These are phyloP conservation scores for Brachionus calyciflorus DNA, from an alignment of 1,140 invertebrate genomes.

Conservation along the genomic window DNA sequence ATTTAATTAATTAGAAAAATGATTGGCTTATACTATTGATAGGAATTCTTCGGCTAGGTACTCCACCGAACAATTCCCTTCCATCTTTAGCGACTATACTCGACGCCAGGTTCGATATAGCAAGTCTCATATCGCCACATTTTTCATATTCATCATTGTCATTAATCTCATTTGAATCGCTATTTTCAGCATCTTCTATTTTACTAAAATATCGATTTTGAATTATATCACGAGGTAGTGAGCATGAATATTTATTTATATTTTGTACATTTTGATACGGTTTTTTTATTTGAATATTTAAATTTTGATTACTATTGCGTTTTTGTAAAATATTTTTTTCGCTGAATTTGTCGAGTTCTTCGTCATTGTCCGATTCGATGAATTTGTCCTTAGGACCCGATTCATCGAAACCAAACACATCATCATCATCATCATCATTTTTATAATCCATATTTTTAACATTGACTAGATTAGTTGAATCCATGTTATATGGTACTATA, in stretches of 20 bases:
- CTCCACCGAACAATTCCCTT: slow-evolving; percentile 16
- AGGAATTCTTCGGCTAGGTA: slow-evolving; percentile 38
- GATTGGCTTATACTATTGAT: slow-evolving; percentile 46
- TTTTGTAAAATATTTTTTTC: slow-evolving; percentile 1
- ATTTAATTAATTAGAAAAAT: slow-evolving; percentile 11
- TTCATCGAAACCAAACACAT: slow-evolving; percentile 10
- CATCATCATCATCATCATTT: not conserved
- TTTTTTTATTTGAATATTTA: slow-evolving; percentile 21
- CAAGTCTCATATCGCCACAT: slow-evolving; percentile 3
- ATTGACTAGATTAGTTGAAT: too few species aligned
- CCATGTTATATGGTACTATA: too few species aligned
- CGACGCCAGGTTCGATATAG: slow-evolving; percentile 17
- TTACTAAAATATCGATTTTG: not conserved
- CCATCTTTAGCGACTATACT: slow-evolving; percentile 44
- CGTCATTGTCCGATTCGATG: not conserved
- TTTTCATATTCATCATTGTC: slow-evolving; percentile 7
- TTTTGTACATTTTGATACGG: not conserved
- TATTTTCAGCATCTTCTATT: not conserved
- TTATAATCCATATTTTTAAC: too few species aligned
- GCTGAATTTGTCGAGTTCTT: not conserved
- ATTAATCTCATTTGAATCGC: not conserved
- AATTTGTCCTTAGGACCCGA: not conserved
- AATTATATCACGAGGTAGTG: slow-evolving; percentile 9
- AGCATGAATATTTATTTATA: slow-evolving; percentile 10
- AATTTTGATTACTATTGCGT: slow-evolving; percentile 2